Evolutionary conservation across 1,140 invertebrate species (phyloP), one percentile per base, ranked within the genome.

Genomic region (Drosophila mauritiana): DNA sequence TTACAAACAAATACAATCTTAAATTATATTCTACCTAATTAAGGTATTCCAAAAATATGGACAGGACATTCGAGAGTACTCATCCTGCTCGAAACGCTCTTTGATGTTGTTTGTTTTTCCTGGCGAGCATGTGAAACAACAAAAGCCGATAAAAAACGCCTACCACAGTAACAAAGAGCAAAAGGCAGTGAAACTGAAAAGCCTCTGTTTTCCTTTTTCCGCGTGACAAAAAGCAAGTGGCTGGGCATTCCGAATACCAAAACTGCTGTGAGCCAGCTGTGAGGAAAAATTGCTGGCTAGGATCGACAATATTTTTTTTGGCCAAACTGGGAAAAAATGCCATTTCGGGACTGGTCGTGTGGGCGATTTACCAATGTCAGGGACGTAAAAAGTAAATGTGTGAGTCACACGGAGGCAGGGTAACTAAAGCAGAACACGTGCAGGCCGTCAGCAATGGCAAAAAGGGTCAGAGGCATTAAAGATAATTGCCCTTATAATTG

Each of bases 401-500:
- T 51, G 25, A 51, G 52, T 10, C 15, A 17, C 15, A 15, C 17
- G 27, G 17, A 39, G 43, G 51, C 31, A 10, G 17, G 17, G 34
- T 25, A 22, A 27, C 61, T 43, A 67, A 68, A n/a, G 17, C 65
- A 46, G 52, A 43, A 70, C 68, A 85, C 83, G 82, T 83, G 79
- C 62, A 54, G 53, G 78, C 53, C 51, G 49, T 75, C 57, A 55
- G 46, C 42, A 67, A 64, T 62, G 59, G 69, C 51, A 43, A 69
- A 83, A 86, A 88, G 79, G 83, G 70, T 73, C 72, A 64, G 57
- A 64, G 17, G 55, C 80, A 86, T 86, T 89, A 88, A 86, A 86
- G 74, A 73, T 88, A 88, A 86, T 86, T 83, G 84, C 62, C 42
- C 73, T 76, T 79, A 82, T 86, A 86, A 86, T 86, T 88, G 83